Percentiles rank a stretch among this genome's conserved stretches.
Evolutionary conservation across 2,888 invertebrate species (phyloP).

Genomic region (Caenorhabditis doughertyi): DNA sequence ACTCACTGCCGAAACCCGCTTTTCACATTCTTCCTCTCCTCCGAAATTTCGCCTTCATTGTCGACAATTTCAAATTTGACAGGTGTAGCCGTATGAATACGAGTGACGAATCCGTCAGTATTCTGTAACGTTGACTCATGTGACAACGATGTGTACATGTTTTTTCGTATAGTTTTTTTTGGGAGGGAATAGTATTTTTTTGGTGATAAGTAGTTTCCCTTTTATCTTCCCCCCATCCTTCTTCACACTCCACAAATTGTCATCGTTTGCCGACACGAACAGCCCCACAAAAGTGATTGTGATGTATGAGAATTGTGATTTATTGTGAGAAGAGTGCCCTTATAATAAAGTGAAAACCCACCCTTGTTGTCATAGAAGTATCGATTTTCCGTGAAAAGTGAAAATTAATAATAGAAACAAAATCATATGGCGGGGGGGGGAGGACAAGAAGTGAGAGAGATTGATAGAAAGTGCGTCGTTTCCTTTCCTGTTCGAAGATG

Average conservation of each 20-base stretch:
- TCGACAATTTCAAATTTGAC: conserved; percentile 21
- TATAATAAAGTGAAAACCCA: too few relatives aligned
- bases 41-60: background rate
- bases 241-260: too few relatives aligned
- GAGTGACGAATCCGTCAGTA: conserved; percentile 33
- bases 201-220: too few relatives aligned
- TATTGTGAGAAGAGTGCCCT: too few relatives aligned
- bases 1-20: conserved; percentile 17
- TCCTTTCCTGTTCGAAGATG: conserved; percentile 5
- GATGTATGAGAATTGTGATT: too few relatives aligned
- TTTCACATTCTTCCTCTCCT: background rate
- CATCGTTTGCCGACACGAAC: too few relatives aligned
- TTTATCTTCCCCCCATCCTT: too few relatives aligned
- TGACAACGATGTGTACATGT: background rate
- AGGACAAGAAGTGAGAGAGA: background rate
- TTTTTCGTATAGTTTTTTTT: background rate
- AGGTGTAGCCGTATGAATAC: conserved; percentile 20
- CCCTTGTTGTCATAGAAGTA: conserved; percentile 21
- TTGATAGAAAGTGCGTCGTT: background rate
- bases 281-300: too few relatives aligned
- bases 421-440: background rate
- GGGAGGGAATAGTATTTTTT: too few relatives aligned
- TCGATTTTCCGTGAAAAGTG: background rate
- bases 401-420: conserved; percentile 4
- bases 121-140: conserved; percentile 13